These are phyloP conservation scores for Hozukius guyotensis DNA, from an alignment of 2,797 vertebrate genomes.

Conservation along the genomic window DNA sequence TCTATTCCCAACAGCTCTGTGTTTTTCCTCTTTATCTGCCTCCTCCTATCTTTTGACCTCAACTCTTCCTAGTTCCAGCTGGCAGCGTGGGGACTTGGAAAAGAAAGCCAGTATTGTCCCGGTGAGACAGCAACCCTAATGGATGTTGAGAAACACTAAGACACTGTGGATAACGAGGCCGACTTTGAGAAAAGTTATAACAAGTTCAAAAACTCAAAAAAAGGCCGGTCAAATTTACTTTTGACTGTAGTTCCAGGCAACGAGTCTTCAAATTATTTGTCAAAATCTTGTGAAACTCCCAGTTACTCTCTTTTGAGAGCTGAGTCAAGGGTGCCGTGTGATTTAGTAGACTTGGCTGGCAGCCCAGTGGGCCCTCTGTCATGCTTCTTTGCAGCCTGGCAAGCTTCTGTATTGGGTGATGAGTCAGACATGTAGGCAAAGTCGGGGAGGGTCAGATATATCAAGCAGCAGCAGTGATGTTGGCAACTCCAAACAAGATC, in stretches of 20 bases:
- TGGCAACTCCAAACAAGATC: constrained; percentile 41
- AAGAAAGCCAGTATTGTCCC: constrained; percentile 29
- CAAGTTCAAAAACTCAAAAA: constrained; percentile 5
- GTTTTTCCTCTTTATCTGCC: constrained; percentile 16
- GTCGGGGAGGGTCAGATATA: constrained; percentile 43
- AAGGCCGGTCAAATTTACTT: background rate
- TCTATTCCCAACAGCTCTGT: background rate
- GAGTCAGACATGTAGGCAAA: constrained; percentile 52
- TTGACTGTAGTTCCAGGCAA: background rate
- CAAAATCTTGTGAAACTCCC: constrained; percentile 5
- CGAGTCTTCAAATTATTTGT: constrained; percentile 8
- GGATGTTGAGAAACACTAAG: constrained; percentile 18
- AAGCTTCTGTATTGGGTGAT: constrained; percentile 41
- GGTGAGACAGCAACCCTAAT: constrained; percentile 32
- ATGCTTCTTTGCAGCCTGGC: constrained; percentile 40
- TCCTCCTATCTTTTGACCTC: constrained; percentile 33
- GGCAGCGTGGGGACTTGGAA: constrained; percentile 39
- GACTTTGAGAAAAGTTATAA: constrained; percentile 26
- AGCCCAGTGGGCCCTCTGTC: constrained; percentile 40
- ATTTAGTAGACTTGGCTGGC: constrained; percentile 39
- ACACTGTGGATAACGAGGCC: constrained; percentile 13
- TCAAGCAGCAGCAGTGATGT: constrained; percentile 35
- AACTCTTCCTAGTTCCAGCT: constrained; percentile 36
- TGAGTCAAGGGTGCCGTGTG: constrained; percentile 35
- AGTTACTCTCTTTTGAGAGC: constrained; percentile 40